phyloP scores from a whole-genome alignment of 2,797 vertebrate genomes.

The Anguilla megastoma region DNA sequence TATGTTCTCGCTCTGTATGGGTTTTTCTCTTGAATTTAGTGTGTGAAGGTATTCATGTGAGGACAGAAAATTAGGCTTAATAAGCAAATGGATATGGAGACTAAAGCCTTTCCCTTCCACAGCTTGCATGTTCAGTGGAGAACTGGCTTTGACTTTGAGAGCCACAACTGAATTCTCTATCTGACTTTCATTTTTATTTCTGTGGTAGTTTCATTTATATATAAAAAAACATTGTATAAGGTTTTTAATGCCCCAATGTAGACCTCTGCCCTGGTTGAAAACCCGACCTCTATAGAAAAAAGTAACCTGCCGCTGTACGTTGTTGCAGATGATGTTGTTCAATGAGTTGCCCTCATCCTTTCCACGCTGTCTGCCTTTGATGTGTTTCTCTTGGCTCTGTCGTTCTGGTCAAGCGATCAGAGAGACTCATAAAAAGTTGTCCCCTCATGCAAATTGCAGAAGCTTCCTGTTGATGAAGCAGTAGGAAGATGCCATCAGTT shows the following conservation, averaged over 20 bases:
- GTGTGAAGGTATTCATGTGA: background rate
- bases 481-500: background rate
- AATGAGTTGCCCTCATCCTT: background rate
- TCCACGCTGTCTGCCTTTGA: constrained; percentile 11
- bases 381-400: background rate
- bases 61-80: background rate
- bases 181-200: background rate
- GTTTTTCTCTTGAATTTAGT: background rate
- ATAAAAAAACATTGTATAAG: background rate
- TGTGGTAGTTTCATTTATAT: background rate
- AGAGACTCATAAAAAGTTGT: background rate
- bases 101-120: background rate
- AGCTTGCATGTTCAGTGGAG: background rate
- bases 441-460: constrained; percentile 14
- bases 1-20: background rate
- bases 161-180: background rate
- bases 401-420: constrained; percentile 3
- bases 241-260: background rate
- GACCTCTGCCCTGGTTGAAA: background rate
- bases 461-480: constrained; percentile 39
- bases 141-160: background rate
- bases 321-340: background rate
- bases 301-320: background rate
- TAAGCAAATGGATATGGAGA: background rate
- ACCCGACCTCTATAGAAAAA: background rate